Evolutionary conservation across 30 jellyfish, hydroid and myxozoan species (phyloP).

Genomic region (Hydractinia symbiolongicarpus): DNA sequence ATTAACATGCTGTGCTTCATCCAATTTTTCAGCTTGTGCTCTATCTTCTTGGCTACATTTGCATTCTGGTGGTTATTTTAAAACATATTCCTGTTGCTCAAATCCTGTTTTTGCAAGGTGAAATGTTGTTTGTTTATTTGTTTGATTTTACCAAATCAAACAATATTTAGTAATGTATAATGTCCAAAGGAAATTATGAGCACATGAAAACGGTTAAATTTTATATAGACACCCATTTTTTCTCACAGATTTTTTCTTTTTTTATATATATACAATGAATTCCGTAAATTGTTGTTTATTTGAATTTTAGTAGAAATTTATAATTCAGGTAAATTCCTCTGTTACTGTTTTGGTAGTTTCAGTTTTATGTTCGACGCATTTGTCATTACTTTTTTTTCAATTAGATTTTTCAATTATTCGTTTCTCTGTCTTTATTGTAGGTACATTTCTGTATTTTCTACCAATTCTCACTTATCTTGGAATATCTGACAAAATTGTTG

Average conservation of each 20-base stretch:
- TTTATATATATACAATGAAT: neutral
- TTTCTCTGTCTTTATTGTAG: neutral
- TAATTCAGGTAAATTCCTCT: too few species aligned
- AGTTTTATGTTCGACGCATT: too few species aligned
- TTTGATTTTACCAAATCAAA: neutral
- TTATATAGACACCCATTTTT: too few species aligned
- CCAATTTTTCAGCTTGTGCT: conserved; percentile 13
- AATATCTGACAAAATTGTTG: neutral
- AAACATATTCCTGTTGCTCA: conserved; percentile 7
- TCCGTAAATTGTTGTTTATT: too few species aligned
- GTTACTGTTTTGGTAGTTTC: too few species aligned
- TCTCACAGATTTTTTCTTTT: too few species aligned
- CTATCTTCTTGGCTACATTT: neutral
- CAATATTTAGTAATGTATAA: neutral
- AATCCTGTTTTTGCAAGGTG: neutral
- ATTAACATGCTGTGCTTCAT: neutral
- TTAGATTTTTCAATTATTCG: neutral
- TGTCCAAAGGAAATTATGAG: too few species aligned
- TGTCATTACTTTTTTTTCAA: too few species aligned
- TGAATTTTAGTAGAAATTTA: too few species aligned
- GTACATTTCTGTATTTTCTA: neutral
- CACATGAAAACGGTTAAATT: too few species aligned
- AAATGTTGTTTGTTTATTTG: neutral
- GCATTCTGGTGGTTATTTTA: neutral
- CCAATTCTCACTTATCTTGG: conserved; percentile 1